Conservation (phyloP, 2,113 vertebrate genomes). For the Laticauda colubrina region DNA sequence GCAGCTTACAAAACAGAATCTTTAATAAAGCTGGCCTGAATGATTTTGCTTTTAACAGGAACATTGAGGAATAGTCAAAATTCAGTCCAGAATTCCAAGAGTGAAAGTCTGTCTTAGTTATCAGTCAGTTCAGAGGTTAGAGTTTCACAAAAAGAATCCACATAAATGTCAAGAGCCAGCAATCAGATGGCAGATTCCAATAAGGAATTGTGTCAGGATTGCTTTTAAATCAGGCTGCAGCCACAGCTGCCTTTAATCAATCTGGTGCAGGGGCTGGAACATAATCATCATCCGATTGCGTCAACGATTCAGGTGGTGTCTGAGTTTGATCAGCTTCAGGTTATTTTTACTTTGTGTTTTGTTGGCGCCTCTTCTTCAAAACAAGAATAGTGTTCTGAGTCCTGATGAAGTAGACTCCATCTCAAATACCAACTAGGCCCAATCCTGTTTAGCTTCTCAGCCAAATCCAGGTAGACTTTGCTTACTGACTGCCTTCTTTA, state of each 20-base stretch:
- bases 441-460: neutral
- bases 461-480: neutral
- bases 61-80: neutral
- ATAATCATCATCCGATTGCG: too few species aligned
- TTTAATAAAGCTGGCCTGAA: neutral
- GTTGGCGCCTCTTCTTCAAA: too few species aligned
- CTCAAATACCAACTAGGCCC: neutral
- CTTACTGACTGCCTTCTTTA: neutral
- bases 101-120: neutral
- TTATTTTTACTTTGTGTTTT: too few species aligned
- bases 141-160: neutral
- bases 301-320: too few species aligned
- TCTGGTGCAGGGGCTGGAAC: too few species aligned
- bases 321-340: too few species aligned
- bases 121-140: neutral
- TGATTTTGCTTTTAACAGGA: neutral
- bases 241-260: neutral
- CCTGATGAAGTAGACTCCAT: too few species aligned
- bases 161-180: neutral
- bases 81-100: neutral
- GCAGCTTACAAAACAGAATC: neutral
- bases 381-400: too few species aligned
- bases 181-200: neutral
- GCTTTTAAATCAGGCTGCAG: neutral
- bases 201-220: neutral